Conservation (phyloP, 2,797 vertebrate genomes). For the Anas bahamensis region DNA sequence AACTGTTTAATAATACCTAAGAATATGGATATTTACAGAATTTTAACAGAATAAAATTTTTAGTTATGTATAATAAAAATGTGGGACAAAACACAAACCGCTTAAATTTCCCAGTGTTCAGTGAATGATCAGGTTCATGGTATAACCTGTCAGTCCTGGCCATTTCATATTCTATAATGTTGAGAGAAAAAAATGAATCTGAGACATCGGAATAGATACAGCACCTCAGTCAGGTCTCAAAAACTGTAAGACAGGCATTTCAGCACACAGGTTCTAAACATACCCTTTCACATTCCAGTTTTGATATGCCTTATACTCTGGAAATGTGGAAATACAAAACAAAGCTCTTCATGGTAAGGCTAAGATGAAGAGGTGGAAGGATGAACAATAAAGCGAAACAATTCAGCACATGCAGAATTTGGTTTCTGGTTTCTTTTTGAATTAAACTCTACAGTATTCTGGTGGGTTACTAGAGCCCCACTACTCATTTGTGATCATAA, state of each 20-base stretch:
- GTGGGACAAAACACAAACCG: not conserved
- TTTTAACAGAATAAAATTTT: not conserved
- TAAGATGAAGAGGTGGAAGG: not conserved
- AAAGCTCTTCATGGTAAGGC: not conserved
- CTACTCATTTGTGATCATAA: rapidly evolving
- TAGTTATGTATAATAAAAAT: not conserved
- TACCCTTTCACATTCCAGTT: not conserved
- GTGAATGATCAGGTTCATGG: not conserved
- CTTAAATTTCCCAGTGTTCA: not conserved
- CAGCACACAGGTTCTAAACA: not conserved
- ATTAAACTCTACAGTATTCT: not conserved
- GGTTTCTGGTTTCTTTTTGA: not conserved
- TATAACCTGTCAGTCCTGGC: not conserved
- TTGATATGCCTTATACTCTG: not conserved
- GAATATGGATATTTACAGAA: not conserved
- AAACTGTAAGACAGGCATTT: not conserved
- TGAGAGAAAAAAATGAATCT: not conserved
- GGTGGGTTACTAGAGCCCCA: not conserved
- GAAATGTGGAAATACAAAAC: not conserved
- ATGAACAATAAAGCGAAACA: not conserved
- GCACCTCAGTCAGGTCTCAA: not conserved
- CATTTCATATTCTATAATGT: not conserved
- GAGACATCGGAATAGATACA: rapidly evolving
- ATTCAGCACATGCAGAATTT: not conserved
- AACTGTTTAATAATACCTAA: not conserved